Conservation (phyloP, 1,140 invertebrate genomes). For the Leptinotarsa undecemlineata region DNA sequence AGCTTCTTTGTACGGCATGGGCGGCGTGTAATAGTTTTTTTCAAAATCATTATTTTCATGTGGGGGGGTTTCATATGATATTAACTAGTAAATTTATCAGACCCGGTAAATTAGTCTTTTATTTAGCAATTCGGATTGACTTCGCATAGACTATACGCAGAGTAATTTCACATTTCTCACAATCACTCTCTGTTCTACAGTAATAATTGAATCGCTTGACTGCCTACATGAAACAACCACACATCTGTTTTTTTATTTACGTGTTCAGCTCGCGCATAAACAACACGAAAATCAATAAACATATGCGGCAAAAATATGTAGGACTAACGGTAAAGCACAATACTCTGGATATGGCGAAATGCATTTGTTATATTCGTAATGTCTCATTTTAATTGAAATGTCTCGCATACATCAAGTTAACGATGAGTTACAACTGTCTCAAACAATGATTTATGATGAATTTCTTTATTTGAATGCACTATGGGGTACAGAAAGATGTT, state of each 20-base stretch:
- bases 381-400: not conserved
- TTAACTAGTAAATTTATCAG: too few relatives aligned
- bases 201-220: not conserved
- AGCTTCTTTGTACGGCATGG: too few relatives aligned
- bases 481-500: not conserved
- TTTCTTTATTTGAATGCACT: not conserved
- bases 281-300: constrained; percentile 1
- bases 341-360: not conserved
- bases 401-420: not conserved
- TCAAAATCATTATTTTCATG: too few relatives aligned
- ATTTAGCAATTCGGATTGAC: too few relatives aligned
- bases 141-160: too few relatives aligned
- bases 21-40: too few relatives aligned
- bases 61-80: too few relatives aligned
- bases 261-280: not conserved
- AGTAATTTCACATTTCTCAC: too few relatives aligned
- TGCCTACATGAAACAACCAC: not conserved
- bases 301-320: not conserved
- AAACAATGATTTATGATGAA: not conserved
- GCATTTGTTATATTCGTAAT: not conserved
- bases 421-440: not conserved
- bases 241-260: not conserved
- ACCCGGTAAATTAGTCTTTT: too few relatives aligned
- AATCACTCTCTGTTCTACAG: not conserved
- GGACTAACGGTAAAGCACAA: not conserved